Evolutionary conservation across 2,888 invertebrate species (phyloP).

Genomic region (Sminthurides aquaticus): DNA sequence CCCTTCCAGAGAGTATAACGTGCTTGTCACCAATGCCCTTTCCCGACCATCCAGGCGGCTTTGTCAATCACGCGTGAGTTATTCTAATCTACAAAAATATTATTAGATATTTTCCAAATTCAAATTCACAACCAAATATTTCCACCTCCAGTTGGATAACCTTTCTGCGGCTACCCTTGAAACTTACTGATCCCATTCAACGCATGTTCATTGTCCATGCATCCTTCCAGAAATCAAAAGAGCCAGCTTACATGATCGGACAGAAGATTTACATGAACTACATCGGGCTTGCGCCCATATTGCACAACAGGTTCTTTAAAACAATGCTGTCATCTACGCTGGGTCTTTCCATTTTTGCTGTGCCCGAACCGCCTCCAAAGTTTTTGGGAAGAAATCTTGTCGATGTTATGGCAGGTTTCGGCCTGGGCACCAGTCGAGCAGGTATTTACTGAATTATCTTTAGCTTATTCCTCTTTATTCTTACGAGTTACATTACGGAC

Average conservation of each 20-base stretch:
- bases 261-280: not conserved
- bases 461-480: no score
- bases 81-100: not conserved
- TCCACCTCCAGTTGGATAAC: not conserved
- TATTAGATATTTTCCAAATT: not conserved
- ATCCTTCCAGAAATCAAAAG: not conserved
- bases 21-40: not conserved
- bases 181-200: not conserved
- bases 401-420: not conserved
- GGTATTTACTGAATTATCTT: not conserved
- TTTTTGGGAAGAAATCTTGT: not conserved
- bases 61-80: conserved; percentile 6
- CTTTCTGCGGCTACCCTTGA: not conserved
- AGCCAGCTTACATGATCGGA: not conserved
- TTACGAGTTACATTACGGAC: no score
- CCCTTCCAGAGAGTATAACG: not conserved
- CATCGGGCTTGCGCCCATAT: not conserved
- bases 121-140: no score
- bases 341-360: not conserved
- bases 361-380: not conserved
- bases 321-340: not conserved
- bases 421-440: not conserved
- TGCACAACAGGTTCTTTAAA: not conserved
- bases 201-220: not conserved
- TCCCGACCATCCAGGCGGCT: conserved; percentile 6